Base-by-base conservation (phyloP, 2,113 vertebrate species). In the Limanda limanda region DNA sequence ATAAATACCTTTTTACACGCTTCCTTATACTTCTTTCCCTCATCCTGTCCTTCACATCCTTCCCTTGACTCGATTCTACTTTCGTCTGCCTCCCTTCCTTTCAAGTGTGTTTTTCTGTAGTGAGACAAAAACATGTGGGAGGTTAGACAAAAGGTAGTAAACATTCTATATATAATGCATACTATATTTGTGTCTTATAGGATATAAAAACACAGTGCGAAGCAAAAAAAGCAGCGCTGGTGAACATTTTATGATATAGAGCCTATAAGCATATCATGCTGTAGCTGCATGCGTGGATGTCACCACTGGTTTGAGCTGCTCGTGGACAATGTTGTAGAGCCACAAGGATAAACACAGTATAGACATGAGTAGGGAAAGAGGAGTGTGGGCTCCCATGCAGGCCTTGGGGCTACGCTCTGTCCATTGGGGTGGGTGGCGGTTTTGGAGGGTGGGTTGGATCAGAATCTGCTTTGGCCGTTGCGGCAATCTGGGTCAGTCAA, bases 31-130 rank as follows among this genome's bases (percentile, higher is more conserved):
- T 89, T 88, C 82, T 86, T 74, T 80, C 64, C 79, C 76, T 85
- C 83, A 86, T 91, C 92, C 87, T 89, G 85, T 88, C 77, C 81
- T 85, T 88, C 72, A 87, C 79, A 85, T 92, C 89, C 83, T 87
- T 91, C 86, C 86, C 66, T 82, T 11, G 9, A n/a, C 78, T 74
- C 31, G 56, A 86, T 88, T 89, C 82, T 79, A 86, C 78, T 89
- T 83, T 90, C 70, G 80, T 87, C 80, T 84, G 76, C 27, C 69
- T 90, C 90, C 88, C 90, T 93, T 90, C 92, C 89, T 88, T 84
- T 68, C n/a, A 35, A 64, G 51, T 61, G 51, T 60, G 20, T 64
- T 74, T 62, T 21, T 21, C 42, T 72, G 40, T 31, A 51, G 59
- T 76, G 54, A 57, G 48, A 66, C 68, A 65, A 74, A 74, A 72